Percentiles rank a stretch among this genome's conserved stretches.
These are phyloP conservation scores for Melipona beecheii DNA, from an alignment of 2,888 invertebrate species.

Conservation along the genomic window DNA sequence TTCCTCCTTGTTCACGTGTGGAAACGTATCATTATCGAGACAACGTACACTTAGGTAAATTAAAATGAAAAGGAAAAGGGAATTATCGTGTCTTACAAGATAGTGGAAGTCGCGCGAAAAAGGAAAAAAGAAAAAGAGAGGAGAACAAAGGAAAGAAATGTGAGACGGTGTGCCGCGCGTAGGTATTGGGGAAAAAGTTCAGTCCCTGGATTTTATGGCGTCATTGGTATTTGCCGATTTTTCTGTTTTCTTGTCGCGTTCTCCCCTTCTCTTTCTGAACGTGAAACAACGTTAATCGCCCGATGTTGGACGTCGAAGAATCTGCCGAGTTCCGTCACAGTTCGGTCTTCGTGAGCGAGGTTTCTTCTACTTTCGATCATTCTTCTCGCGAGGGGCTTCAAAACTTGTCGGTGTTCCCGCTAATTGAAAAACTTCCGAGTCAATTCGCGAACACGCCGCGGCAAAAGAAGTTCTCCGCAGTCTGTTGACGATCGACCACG, in stretches of 20 bases:
- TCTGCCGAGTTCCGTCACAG: background rate
- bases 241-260: slow-evolving; percentile 29
- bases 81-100: slow-evolving; percentile 10
- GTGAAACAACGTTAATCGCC: slow-evolving; percentile 22
- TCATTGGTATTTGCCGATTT: slow-evolving; percentile 31
- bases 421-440: background rate
- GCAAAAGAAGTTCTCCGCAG: background rate
- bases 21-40: slow-evolving; percentile 29
- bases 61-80: background rate
- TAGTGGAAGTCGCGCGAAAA: slow-evolving; percentile 19
- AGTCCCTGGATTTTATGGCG: slow-evolving; percentile 18
- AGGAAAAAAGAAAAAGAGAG: background rate
- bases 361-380: slow-evolving; percentile 18
- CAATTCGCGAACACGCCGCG: background rate
- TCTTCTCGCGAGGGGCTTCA: slow-evolving; percentile 22
- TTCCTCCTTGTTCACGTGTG: slow-evolving; percentile 16
- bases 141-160: background rate
- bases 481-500: background rate
- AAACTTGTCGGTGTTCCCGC: slow-evolving; percentile 4
- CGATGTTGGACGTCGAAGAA: background rate
- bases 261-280: slow-evolving; percentile 22
- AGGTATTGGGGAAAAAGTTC: slow-evolving; percentile 42
- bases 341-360: slow-evolving; percentile 20
- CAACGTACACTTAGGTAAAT: slow-evolving; percentile 34
- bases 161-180: slow-evolving; percentile 18